Percentiles rank a stretch among this genome's conserved stretches.
Conservation (phyloP, 2,797 vertebrate genomes). For the Epinephelus coioides region DNA sequence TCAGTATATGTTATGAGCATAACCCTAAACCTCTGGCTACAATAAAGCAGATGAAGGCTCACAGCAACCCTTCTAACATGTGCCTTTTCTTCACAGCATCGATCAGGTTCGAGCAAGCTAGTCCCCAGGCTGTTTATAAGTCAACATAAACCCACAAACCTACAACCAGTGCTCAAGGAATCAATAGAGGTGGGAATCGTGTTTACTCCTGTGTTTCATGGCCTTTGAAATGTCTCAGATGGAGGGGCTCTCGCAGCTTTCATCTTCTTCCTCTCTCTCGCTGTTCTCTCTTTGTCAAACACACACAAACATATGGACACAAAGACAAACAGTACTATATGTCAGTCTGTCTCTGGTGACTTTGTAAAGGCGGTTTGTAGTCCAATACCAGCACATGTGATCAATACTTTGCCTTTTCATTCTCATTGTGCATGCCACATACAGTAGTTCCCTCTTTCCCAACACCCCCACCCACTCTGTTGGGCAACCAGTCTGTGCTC, state of each 20-base stretch:
- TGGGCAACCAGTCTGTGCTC: conserved; percentile 28
- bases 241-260: conserved; percentile 24
- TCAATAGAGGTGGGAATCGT: conserved; percentile 74
- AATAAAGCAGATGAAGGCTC: conserved; percentile 46
- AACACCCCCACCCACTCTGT: conserved; percentile 11
- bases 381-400: conserved; percentile 49
- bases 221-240: conserved; percentile 62
- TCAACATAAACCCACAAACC: conserved; percentile 76
- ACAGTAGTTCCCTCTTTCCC: conserved; percentile 13
- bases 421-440: conserved; percentile 18
- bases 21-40: conserved; percentile 49
- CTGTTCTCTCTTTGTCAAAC: conserved; percentile 22
- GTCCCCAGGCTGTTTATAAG: conserved; percentile 75
- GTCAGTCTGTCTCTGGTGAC: conserved; percentile 57
- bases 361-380: conserved; percentile 49
- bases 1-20: conserved; percentile 28
- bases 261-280: conserved; percentile 19
- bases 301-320: conserved; percentile 47
- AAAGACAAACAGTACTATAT: conserved; percentile 59
- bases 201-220: conserved; percentile 71
- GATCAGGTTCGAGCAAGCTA: conserved; percentile 60
- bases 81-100: conserved; percentile 57
- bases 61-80: conserved; percentile 32
- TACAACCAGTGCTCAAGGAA: conserved; percentile 64
- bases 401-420: conserved; percentile 59